Evolutionary conservation across 2,113 vertebrate genomes (phyloP), one percentile per base, ranked within the genome.

Genomic region (Dipodomys spectabilis): DNA sequence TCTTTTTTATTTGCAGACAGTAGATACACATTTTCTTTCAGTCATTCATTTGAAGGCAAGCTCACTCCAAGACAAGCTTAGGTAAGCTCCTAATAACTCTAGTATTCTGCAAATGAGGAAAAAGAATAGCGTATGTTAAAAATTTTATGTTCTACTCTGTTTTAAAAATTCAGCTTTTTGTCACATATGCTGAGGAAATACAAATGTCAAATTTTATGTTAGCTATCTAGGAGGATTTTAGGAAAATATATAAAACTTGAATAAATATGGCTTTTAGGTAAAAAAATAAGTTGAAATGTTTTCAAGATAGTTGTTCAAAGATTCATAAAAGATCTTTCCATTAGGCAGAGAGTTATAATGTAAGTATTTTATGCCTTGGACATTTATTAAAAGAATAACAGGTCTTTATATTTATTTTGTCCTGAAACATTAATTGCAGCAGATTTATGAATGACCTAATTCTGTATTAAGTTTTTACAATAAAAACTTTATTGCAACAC

Each of bases 401-500:
- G 9, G n/a, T 60, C 30, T 92, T 95, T 75, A 86, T 83, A 92
- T 96, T 89, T 94, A 94, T 69, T 92, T 83, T 92, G 65, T 82
- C 67, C 78, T 75, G 15, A 90, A 96, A 94, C 90, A 94, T 91
- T 92, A 96, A 91, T 74, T 96, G 86, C 74, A 86, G 81, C 9
- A 74, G 77, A 96, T 95, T 95, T 96, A 94, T 95, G 83, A 97
- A 92, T 92, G 89, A 81, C 62, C 93, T 86, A 86, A 92, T 97
- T 95, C 83, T 84, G 64, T 73, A 49, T 93, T 96, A 95, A 92
- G 53, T 91, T 88, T 94, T 81, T 81, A 86, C 53, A 92, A 93
- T 96, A 96, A 96, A 96, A 96, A 27, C 91, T 91, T 73, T 90
- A 93, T 95, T 94, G 60, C 45, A 94, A 89, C 57, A 95, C 75